These are phyloP conservation scores for Tachysurus vachellii DNA, from an alignment of 2,113 vertebrate genomes.

Conservation along the genomic window DNA sequence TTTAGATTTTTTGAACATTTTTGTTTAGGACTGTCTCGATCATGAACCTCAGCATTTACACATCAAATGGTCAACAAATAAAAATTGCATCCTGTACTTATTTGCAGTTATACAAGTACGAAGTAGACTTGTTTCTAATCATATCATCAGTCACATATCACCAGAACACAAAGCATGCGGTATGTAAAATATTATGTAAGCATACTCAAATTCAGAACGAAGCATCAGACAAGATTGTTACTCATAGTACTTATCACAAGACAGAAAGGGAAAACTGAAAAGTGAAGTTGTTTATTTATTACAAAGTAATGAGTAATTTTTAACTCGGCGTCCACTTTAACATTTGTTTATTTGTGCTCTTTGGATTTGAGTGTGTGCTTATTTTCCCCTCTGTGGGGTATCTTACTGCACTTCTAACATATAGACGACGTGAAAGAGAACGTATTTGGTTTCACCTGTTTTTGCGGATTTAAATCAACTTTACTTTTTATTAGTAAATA, in stretches of 20 bases:
- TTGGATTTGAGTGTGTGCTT: background rate
- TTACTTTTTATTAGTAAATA: background rate
- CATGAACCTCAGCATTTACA: background rate
- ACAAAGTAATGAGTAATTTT: background rate
- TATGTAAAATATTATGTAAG: background rate
- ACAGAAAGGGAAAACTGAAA: background rate
- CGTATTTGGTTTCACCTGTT: background rate
- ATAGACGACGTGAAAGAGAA: background rate
- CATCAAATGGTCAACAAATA: background rate
- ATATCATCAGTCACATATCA: background rate
- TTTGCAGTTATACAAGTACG: background rate
- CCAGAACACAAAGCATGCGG: background rate
- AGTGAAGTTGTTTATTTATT: background rate
- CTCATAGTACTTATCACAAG: background rate
- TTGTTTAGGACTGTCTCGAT: background rate
- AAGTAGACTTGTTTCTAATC: background rate
- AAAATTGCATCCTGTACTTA: background rate
- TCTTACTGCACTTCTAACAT: background rate
- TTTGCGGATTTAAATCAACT: background rate
- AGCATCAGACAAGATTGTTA: background rate
- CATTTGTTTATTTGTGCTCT: background rate
- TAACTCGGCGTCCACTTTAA: background rate
- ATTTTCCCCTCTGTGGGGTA: background rate
- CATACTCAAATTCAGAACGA: background rate
- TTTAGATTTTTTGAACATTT: background rate